Evolutionary conservation across 2,888 invertebrate genomes (phyloP).

Genomic region (Vesta saturnalis): DNA sequence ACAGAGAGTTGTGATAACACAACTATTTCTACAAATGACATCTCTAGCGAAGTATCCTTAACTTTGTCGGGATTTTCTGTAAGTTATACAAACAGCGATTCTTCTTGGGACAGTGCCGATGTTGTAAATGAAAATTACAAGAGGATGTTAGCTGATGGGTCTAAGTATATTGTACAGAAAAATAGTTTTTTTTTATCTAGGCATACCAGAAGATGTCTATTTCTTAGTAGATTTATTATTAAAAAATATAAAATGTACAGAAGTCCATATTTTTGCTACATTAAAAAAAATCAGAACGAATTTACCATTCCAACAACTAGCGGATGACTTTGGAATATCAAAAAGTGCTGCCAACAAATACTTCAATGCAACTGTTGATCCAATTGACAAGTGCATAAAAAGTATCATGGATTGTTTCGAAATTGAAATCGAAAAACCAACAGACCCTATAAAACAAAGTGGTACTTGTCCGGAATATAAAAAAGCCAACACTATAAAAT

Average conservation of each 20-base stretch:
- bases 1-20: too few relatives aligned
- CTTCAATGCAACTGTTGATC: slow-evolving; percentile 31
- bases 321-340: slow-evolving; percentile 17
- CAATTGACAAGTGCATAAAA: slow-evolving; percentile 24
- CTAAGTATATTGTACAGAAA: neutral
- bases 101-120: neutral
- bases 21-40: too few relatives aligned
- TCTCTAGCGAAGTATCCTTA: too few relatives aligned
- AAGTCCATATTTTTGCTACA: neutral
- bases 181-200: neutral
- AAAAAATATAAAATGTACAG: neutral
- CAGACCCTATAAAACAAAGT: slow-evolving; percentile 50
- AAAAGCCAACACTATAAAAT: slow-evolving; percentile 47
- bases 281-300: slow-evolving; percentile 26
- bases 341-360: slow-evolving; percentile 22
- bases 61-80: too few relatives aligned
- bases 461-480: slow-evolving; percentile 54
- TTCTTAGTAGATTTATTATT: neutral
- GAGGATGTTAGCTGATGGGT: neutral
- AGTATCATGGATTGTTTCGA: slow-evolving; percentile 56
- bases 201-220: neutral
- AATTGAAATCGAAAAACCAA: slow-evolving; percentile 55
- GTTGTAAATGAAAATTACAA: neutral
- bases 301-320: slow-evolving; percentile 17
- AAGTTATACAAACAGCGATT: neutral